phyloP scores from a whole-genome alignment of 2,113 vertebrate genomes.

The Chionodraco myersi region DNA sequence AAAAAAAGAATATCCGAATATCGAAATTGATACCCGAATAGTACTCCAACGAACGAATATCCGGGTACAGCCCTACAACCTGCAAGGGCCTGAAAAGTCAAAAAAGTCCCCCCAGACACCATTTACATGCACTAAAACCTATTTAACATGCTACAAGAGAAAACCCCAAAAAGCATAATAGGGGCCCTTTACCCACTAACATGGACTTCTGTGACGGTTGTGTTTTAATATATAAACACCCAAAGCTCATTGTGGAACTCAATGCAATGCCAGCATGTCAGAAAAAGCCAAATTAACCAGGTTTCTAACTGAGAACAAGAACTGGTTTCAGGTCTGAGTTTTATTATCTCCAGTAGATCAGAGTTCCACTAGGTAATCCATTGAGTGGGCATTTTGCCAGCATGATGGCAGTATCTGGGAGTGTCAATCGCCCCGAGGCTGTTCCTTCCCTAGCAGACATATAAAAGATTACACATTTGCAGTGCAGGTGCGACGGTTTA shows the following conservation, averaged over 20 bases:
- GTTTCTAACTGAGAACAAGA: too few relatives aligned
- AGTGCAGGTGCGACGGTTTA: constrained; percentile 13
- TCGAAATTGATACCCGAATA: too few relatives aligned
- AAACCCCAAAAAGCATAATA: too few relatives aligned
- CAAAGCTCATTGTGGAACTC: not conserved
- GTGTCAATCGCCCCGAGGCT: constrained; percentile 27
- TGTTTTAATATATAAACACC: not conserved
- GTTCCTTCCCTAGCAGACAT: constrained; percentile 7
- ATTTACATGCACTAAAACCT: too few relatives aligned
- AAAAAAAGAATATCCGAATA: too few relatives aligned
- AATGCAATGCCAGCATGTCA: not conserved
- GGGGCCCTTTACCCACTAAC: not conserved
- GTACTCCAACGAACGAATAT: too few relatives aligned
- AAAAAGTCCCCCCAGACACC: too few relatives aligned
- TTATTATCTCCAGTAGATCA: not conserved
- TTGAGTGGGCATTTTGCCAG: not conserved
- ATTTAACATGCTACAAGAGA: too few relatives aligned
- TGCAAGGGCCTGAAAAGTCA: not conserved
- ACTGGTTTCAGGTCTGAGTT: not conserved
- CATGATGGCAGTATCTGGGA: constrained; percentile 28
- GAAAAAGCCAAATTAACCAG: not conserved
- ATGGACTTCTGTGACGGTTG: not conserved
- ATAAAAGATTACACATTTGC: not conserved
- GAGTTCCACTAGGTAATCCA: constrained; percentile 1
- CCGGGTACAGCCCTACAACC: not conserved